phyloP scores from a whole-genome alignment of 2,797 vertebrate species.

The Linurgus olivaceus region DNA sequence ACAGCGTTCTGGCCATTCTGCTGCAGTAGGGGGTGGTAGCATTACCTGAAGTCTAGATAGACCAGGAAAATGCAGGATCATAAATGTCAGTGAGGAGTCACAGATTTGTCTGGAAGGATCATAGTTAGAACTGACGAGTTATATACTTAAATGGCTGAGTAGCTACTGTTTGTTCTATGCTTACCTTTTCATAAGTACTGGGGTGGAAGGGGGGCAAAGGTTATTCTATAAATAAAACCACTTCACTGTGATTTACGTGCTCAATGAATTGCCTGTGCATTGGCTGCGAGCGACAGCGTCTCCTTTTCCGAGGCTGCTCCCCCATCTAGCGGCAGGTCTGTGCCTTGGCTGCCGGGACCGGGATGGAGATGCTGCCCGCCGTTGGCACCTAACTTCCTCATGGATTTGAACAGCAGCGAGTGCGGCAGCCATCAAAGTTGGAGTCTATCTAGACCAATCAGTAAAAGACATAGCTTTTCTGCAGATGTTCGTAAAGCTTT shows the following conservation, averaged over 20 bases:
- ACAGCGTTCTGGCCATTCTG: background rate
- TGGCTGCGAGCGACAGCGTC: background rate
- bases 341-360: fast-evolving
- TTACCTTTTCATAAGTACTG: background rate
- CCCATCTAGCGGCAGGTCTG: background rate
- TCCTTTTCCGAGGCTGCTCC: background rate
- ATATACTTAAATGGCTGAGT: background rate
- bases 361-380: fast-evolving
- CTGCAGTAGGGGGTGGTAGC: background rate
- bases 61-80: background rate
- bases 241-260: background rate
- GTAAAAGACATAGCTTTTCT: background rate
- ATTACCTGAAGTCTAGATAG: fast-evolving
- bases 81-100: background rate
- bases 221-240: background rate
- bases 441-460: background rate
- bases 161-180: background rate
- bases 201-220: background rate
- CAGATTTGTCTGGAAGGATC: background rate
- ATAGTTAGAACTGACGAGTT: background rate
- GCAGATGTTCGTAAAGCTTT: background rate
- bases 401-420: fast-evolving
- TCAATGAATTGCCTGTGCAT: fast-evolving
- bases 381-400: fast-evolving
- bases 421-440: background rate